Evolutionary conservation across 2,888 invertebrate genomes (phyloP).

Genomic region (Rhingia rostrata): DNA sequence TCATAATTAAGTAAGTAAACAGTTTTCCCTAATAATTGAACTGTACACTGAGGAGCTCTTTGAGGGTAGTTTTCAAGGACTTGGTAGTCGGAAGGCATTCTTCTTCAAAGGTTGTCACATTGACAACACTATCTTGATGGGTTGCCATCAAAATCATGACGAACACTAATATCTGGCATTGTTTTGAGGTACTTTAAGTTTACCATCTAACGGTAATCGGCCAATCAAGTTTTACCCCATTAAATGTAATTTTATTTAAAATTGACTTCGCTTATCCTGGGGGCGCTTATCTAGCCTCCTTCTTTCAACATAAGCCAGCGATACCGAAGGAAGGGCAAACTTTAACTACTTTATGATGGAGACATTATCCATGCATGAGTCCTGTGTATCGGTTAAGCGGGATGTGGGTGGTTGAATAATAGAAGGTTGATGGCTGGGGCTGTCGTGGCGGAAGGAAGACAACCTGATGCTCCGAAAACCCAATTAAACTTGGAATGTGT

Average conservation of each 20-base stretch:
- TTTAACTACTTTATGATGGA: conserved; percentile 71
- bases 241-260: conserved; percentile 66
- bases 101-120: not conserved
- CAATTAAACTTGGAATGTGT: conserved; percentile 73
- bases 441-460: conserved; percentile 44
- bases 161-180: conserved; percentile 37
- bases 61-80: not conserved
- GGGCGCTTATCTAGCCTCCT: conserved; percentile 48
- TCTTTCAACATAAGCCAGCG: conserved; percentile 50
- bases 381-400: conserved; percentile 31
- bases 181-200: conserved; percentile 47
- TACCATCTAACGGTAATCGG: conserved; percentile 61
- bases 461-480: conserved; percentile 74
- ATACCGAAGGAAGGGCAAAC: conserved; percentile 61
- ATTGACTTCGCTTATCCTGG: conserved; percentile 4
- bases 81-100: not conserved
- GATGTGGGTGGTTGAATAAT: not conserved
- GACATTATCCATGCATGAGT: conserved; percentile 69
- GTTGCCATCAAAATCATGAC: conserved; percentile 20
- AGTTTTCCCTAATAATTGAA: conserved; percentile 52
- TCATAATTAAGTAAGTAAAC: conserved; percentile 57
- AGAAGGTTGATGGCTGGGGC: conserved; percentile 18
- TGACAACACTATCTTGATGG: not conserved
- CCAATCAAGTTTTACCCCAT: conserved; percentile 65
- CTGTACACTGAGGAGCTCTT: not conserved